Conservation (phyloP, 2,113 vertebrate species). For the Willisornis vidua region DNA sequence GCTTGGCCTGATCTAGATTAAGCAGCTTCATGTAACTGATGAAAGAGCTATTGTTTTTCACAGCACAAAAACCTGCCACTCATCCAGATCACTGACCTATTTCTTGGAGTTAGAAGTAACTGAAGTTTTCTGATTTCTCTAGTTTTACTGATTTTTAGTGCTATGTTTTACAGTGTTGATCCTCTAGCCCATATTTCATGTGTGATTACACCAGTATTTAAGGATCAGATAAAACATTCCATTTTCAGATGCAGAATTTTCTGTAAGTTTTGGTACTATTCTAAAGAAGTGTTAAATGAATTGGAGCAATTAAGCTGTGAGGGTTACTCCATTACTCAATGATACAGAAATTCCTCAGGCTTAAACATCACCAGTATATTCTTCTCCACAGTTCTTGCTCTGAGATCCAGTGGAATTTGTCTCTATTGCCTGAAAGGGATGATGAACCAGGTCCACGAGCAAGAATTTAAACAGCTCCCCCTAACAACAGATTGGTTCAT, state of each 20-base stretch:
- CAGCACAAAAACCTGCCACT: slow-evolving; percentile 16
- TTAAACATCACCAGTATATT: background rate
- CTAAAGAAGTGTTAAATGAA: background rate
- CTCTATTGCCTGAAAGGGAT: background rate
- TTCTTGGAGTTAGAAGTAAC: slow-evolving; percentile 38
- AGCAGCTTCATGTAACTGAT: background rate
- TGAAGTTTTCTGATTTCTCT: background rate
- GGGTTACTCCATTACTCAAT: background rate
- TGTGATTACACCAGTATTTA: background rate
- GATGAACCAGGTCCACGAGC: background rate
- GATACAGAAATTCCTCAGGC: background rate
- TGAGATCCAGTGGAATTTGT: background rate
- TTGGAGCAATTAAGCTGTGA: background rate
- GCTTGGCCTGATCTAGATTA: slow-evolving; percentile 51
- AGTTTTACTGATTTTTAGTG: background rate
- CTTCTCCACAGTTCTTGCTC: background rate
- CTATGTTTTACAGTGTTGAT: background rate
- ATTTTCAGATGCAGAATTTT: background rate
- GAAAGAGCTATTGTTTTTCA: slow-evolving; percentile 53
- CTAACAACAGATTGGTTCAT: background rate
- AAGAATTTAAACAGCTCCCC: background rate
- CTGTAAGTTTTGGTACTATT: background rate
- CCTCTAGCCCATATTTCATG: background rate
- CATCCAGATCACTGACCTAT: slow-evolving; percentile 24
- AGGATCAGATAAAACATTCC: background rate